phyloP scores from a whole-genome alignment of 2,888 invertebrate species.

The Pegoplata infirma region DNA sequence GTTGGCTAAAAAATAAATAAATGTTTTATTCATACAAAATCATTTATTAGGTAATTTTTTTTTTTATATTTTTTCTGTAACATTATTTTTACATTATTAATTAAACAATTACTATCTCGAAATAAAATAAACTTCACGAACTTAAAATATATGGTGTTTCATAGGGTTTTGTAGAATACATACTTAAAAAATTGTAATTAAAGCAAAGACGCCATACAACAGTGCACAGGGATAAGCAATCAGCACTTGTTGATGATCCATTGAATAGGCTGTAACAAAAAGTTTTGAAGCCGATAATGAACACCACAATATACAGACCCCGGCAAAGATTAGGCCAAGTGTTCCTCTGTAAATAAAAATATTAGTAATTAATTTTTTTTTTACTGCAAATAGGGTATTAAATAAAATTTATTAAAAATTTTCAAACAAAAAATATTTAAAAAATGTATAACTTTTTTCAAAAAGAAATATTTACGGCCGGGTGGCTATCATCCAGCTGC shows the following conservation, averaged over 20 bases:
- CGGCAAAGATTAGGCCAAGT: slow-evolving; percentile 80
- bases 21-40: neutral
- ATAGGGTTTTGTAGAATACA: neutral
- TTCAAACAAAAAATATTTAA: too few species aligned
- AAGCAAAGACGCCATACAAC: slow-evolving; percentile 87
- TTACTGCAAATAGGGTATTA: too few species aligned
- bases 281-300: slow-evolving; percentile 87
- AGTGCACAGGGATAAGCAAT: slow-evolving; percentile 88
- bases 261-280: slow-evolving; percentile 86
- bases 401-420: too few species aligned
- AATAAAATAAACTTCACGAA: neutral
- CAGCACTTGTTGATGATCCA: slow-evolving; percentile 85
- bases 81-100: neutral
- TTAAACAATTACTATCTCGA: neutral
- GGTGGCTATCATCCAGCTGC: too few species aligned
- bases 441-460: too few species aligned
- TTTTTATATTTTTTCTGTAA: neutral
- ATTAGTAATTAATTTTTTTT: too few species aligned
- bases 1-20: slow-evolving; percentile 55
- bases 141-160: too few species aligned
- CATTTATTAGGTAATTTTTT: neutral
- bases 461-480: too few species aligned
- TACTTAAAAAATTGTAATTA: slow-evolving; percentile 86
- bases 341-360: slow-evolving; percentile 79
- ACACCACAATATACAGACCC: slow-evolving; percentile 84